phyloP scores from a whole-genome alignment of 2,888 invertebrate genomes.

The Phengaris arion region DNA sequence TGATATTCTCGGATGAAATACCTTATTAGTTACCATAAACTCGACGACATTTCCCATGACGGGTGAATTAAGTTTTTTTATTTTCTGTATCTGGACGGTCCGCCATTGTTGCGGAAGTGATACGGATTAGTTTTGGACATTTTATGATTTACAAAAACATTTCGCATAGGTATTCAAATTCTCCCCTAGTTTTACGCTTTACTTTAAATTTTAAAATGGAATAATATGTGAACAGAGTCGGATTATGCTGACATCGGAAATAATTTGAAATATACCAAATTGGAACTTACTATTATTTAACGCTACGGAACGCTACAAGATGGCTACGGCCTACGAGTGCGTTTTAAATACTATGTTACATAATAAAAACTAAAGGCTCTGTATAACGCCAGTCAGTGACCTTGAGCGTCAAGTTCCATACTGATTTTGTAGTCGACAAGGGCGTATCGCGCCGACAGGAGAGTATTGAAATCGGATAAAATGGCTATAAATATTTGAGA shows the following conservation, averaged over 20 bases:
- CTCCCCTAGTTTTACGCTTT: constrained; percentile 32
- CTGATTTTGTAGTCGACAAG: too few species aligned
- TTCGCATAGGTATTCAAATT: constrained; percentile 35
- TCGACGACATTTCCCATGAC: constrained; percentile 75
- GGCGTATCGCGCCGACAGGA: too few species aligned
- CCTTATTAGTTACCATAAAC: constrained; percentile 72
- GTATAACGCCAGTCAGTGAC: too few species aligned
- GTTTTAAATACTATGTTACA: neutral
- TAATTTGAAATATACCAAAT: neutral
- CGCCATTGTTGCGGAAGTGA: constrained; percentile 66
- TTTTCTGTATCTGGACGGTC: constrained; percentile 51
- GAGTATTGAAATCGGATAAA: too few species aligned
- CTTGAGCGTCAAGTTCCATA: too few species aligned
- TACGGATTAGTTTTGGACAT: constrained; percentile 62
- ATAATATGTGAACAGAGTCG: neutral
- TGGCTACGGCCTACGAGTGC: neutral
- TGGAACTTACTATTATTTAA: neutral
- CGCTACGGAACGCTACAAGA: constrained; percentile 2
- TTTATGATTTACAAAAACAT: constrained; percentile 38
- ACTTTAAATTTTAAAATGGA: constrained; percentile 29
- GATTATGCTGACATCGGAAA: constrained; percentile 1
- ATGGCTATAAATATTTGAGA: too few species aligned
- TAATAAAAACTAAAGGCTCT: too few species aligned
- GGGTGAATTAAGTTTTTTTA: constrained; percentile 59
- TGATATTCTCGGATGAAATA: constrained; percentile 48